Evolutionary conservation across 2,797 vertebrate genomes (phyloP), one percentile per base, ranked within the genome.

Genomic region (Trachops cirrhosus): DNA sequence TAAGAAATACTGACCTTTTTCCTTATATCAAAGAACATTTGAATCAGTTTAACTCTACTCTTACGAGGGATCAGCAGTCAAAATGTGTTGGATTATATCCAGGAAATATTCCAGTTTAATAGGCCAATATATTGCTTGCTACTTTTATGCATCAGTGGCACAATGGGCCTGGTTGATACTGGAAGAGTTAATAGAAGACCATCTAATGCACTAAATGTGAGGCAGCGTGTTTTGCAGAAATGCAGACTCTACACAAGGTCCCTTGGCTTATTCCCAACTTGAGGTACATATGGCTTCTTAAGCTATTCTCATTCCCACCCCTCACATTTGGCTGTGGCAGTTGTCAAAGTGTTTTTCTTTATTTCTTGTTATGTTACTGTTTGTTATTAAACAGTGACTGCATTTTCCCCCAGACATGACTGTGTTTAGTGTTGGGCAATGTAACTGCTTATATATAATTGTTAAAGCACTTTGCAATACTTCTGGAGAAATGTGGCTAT

Each of bases 311-410:
- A 88, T 95, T 37, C 11, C 34, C 11, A 70, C 39, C 15, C 57
- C 15, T 94, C 9, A 39, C 3, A 50, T 64, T 91, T 89, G 44
- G 26, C 57, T 46, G 1, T 54, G 77, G n/a, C n/a, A 64, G 83
- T 83, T 62, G 26, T 71, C 91, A 46, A 74, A 93, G 39, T 85
- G 46, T 77, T 89, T 94, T 26, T 59, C 52, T 84, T 62, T n/a
- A 46, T 15, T 92, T 87, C 16, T 80, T 93, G 39, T 44, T 89
- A 84, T 75, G 57, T 50, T 79, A 22, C 80, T 91, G 46, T 93
- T 95, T 97, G 32, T 95, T 91, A 96, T 96, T 68, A 95, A 96
- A 93, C 34, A 84, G 70, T 89, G 39, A 64, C 64, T 71, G 26
- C 19, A 44, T 89, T 84, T 68, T 18, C 59, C 67, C 78, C 50